Base-by-base conservation (phyloP, 1,140 invertebrate genomes). In the Ips typographus region DNA sequence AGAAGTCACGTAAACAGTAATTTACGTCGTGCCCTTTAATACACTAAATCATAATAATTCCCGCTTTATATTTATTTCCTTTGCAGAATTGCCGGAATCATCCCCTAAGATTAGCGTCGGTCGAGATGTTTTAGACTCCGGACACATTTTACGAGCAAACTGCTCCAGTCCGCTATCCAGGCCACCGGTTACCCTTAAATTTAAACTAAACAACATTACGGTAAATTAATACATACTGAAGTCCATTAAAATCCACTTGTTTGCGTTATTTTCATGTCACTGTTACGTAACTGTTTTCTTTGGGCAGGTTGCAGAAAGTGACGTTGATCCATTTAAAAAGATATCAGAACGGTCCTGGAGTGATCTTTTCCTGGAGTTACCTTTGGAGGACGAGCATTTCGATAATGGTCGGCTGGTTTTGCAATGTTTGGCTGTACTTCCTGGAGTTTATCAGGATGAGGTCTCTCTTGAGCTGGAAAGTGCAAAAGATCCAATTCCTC, bases 121-220 rank as follows among this genome's bases (percentile, higher is more conserved):
- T n/a, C 63, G 73, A 39, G 74, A 75, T 40, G 72, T 74, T 36
- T 69, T 77, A 39, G 76, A 77, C 70, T 75, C 71, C 53, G 91
- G 90, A 3, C 90, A 93, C 75, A 86, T 84, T 70, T 82, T 93
- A 47, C 82, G 87, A 70, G 89, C 86, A 36, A 92, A 91, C 80
- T 94, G 91, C 78, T 87, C 88, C 36, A 88, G 89, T 40, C 86
- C 89, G 41, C 85, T 89, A 3, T 88, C 89, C 22, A 88, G 88
- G 76, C 91, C 91, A 36, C 84, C 90, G 1, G 89, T 91, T 22
- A 86, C 40, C 83, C 81, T 93, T 51, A 86, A 84, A 44, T 92
- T 93, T 82, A 85, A 86, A 74, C 85, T 94, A 74, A 94, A 94
- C 76, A 87, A 88, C 73, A 82, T 86, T 73, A 84, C 86, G 82